Percentiles rank a stretch among this genome's conserved stretches.
Conservation (phyloP, 1,140 invertebrate genomes). For the Phymorhynchus buccinoides region DNA sequence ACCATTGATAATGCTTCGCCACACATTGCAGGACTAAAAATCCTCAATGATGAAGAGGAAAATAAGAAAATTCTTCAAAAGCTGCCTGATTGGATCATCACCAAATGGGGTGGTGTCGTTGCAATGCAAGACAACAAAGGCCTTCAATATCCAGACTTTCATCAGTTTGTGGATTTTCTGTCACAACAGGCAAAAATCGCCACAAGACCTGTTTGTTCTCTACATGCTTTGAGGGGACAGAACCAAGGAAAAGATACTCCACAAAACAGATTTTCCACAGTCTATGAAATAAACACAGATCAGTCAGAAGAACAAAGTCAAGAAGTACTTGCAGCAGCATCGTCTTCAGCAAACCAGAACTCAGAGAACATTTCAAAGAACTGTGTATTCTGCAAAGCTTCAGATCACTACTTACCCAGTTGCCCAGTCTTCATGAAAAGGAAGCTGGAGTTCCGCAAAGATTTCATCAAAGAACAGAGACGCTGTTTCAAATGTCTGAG, state of each 20-base stretch:
- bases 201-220: conserved; percentile 9
- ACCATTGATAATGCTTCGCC: background rate
- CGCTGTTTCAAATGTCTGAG: conserved; percentile 16
- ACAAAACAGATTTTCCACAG: background rate
- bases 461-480: background rate
- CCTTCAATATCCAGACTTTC: too few relatives aligned
- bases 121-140: too few relatives aligned
- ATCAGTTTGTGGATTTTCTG: too few relatives aligned
- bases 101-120: background rate
- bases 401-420: background rate
- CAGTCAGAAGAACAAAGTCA: background rate
- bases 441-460: background rate
- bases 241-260: background rate
- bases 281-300: background rate
- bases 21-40: too few relatives aligned
- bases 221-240: background rate
- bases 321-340: too few relatives aligned
- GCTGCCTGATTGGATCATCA: background rate
- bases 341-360: too few relatives aligned
- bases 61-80: background rate
- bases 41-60: too few relatives aligned
- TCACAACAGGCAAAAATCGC: background rate
- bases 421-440: background rate
- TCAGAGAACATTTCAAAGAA: background rate
- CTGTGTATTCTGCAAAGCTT: background rate